Percentiles rank a stretch among this genome's conserved stretches.
Evolutionary conservation across 2,797 vertebrate genomes (phyloP).

Genomic region (Sebastes oblongus): DNA sequence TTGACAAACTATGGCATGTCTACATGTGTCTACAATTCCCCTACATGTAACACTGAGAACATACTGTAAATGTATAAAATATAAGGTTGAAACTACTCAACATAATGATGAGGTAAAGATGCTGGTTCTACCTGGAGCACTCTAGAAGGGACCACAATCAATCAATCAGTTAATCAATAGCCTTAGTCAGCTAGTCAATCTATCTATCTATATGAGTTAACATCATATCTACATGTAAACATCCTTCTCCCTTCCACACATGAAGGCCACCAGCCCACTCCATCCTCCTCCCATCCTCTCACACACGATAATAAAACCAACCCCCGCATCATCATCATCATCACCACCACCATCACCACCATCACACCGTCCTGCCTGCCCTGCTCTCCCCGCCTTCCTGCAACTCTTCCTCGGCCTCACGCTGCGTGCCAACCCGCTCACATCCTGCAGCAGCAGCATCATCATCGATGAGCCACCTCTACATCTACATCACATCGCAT

Average conservation of each 20-base stretch:
- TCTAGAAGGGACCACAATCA: background rate
- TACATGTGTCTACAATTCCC: no score
- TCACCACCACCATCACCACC: no score
- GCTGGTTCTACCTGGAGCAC: background rate
- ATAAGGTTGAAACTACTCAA: background rate
- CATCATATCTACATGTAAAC: conserved; percentile 31
- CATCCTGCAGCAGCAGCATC: background rate
- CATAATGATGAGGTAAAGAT: background rate
- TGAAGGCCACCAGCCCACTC: background rate
- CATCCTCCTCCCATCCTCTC: background rate
- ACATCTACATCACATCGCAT: background rate
- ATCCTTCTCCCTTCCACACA: conserved; percentile 25
- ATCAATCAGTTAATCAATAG: background rate
- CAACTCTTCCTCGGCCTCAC: conserved; percentile 21
- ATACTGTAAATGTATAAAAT: background rate
- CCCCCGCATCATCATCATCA: conserved; percentile 12
- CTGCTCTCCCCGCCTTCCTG: conserved; percentile 8
- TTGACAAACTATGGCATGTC: no score
- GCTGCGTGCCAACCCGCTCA: background rate
- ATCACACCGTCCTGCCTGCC: conserved; percentile 8
- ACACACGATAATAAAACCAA: background rate
- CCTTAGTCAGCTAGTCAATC: background rate
- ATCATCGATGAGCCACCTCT: background rate
- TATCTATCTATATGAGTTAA: background rate
- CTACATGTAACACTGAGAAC: background rate